phyloP scores from a whole-genome alignment of 2,888 invertebrate genomes.

The Calephelis perditalis region DNA sequence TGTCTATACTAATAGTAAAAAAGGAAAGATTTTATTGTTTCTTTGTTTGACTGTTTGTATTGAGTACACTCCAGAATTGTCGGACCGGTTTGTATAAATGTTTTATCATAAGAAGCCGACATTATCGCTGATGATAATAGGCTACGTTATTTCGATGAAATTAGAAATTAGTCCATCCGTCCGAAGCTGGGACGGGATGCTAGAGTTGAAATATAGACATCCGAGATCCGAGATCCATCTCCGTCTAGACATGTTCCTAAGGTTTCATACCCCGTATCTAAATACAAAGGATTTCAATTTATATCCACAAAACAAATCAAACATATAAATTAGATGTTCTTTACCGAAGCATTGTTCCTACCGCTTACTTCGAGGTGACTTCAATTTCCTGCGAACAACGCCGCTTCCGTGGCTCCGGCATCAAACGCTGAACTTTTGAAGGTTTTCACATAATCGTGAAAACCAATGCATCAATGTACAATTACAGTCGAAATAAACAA shows the following conservation, averaged over 20 bases:
- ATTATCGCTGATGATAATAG: no score
- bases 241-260: conserved; percentile 1
- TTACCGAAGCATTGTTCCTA: conserved; percentile 72
- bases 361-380: conserved; percentile 62
- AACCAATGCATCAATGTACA: conserved; percentile 52
- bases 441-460: conserved; percentile 50
- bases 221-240: conserved; percentile 3
- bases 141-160: no score
- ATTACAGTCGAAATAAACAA: no score
- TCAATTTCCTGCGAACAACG: conserved; percentile 70
- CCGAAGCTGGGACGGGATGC: no score
- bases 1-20: no score
- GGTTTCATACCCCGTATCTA: conserved; percentile 7
- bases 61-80: no score
- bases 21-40: no score
- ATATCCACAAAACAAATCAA: conserved; percentile 61
- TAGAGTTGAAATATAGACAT: no score
- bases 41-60: no score
- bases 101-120: no score
- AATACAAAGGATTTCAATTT: conserved; percentile 56
- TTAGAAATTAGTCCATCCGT: no score
- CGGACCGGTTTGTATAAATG: no score
- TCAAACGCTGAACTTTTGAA: conserved; percentile 65
- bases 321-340: conserved; percentile 74
- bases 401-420: conserved; percentile 49